Percentiles rank a stretch among this genome's conserved stretches.
Evolutionary conservation across 2,797 vertebrate species (phyloP).

Genomic region (Merluccius polli): DNA sequence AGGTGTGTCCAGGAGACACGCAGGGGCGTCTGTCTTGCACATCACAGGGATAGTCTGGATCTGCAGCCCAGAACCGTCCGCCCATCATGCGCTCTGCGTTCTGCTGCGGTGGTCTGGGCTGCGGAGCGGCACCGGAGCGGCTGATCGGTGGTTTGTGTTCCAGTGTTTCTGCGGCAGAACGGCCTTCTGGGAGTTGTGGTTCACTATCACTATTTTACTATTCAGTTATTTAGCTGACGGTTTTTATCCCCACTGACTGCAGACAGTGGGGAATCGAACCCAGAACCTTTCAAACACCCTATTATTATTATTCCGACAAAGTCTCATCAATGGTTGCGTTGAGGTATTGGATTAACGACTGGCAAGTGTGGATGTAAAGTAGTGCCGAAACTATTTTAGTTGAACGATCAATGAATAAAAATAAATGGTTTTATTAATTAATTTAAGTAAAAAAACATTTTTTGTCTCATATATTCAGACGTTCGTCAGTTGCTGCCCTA

Average conservation of each 20-base stretch:
- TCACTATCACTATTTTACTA: neutral
- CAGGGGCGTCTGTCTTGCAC: constrained; percentile 42
- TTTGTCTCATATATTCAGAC: neutral
- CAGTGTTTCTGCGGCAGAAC: neutral
- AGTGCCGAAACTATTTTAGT: neutral
- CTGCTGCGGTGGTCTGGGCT: constrained; percentile 12
- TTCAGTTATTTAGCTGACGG: no score
- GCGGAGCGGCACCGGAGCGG: constrained; percentile 17
- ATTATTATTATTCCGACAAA: neutral
- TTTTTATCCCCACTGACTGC: no score
- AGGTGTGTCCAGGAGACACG: constrained; percentile 28
- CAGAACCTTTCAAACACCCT: neutral
- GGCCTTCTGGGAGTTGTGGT: neutral
- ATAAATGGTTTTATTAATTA: neutral
- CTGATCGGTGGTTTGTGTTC: neutral
- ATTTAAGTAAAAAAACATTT: neutral
- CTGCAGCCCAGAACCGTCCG: constrained; percentile 30
- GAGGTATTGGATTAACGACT: neutral
- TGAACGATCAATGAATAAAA: neutral
- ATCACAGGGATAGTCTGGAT: constrained; percentile 50
- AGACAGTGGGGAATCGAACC: neutral
- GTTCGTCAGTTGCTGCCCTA: neutral
- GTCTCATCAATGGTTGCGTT: neutral
- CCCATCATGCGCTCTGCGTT: constrained; percentile 38
- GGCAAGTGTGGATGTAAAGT: neutral